Evolutionary conservation across 2,113 vertebrate species (phyloP).

Genomic region (Oxyruncus cristatus): DNA sequence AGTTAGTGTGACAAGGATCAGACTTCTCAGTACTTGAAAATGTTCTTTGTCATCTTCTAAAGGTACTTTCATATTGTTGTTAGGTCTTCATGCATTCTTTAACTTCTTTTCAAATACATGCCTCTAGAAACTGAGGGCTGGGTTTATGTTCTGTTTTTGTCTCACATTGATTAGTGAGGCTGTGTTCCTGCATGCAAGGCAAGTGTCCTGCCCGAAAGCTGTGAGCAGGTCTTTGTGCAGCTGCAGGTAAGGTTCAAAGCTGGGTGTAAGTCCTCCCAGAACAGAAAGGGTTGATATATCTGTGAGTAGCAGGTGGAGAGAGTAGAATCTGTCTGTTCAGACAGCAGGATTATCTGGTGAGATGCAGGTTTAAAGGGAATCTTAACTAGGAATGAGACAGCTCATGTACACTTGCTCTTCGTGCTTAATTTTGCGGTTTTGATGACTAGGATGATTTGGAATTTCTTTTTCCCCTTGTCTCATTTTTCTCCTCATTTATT

Average conservation of each 20-base stretch:
- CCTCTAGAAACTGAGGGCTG: background rate
- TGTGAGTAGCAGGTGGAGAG: background rate
- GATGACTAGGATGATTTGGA: background rate
- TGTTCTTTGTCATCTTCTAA: background rate
- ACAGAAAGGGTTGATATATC: background rate
- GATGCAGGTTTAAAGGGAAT: background rate
- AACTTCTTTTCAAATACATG: background rate
- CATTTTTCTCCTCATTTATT: background rate
- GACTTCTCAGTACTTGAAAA: background rate
- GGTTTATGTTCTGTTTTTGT: background rate
- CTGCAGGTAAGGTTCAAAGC: background rate
- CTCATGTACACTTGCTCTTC: accelerated
- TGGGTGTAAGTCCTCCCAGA: background rate
- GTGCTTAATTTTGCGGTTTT: background rate
- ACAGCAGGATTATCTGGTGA: background rate
- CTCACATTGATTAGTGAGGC: background rate
- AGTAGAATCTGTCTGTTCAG: background rate
- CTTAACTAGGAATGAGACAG: background rate
- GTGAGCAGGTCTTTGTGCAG: background rate
- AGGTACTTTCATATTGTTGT: background rate
- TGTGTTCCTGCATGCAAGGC: background rate
- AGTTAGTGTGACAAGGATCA: background rate
- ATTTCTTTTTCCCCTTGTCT: background rate
- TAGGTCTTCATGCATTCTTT: background rate
- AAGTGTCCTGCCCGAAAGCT: background rate